Evolutionary conservation across 2,888 invertebrate species (phyloP).

Genomic region (Microdon myrmicae): DNA sequence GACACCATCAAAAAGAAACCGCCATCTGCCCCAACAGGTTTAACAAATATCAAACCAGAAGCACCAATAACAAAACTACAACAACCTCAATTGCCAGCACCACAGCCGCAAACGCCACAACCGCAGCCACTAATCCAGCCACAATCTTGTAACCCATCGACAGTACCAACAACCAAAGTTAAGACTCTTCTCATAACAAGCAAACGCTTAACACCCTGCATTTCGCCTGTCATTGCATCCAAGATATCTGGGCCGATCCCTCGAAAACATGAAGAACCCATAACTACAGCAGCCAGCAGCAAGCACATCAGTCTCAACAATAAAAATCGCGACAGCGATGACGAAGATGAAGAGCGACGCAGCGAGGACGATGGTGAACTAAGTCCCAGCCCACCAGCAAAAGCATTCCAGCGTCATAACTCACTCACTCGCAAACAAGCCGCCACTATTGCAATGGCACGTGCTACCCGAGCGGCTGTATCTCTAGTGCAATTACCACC

Average conservation of each 20-base stretch:
- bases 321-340: conserved; percentile 29
- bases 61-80: conserved; percentile 62
- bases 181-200: conserved; percentile 36
- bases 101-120: conserved; percentile 31
- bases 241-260: conserved; percentile 25
- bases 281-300: conserved; percentile 39
- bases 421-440: conserved; percentile 73
- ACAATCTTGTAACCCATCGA: conserved; percentile 37
- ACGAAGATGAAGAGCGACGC: conserved; percentile 62
- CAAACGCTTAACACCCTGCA: conserved; percentile 32
- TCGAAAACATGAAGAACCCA: conserved; percentile 41
- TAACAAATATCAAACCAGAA: conserved; percentile 56
- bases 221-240: conserved; percentile 30
- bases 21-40: conserved; percentile 20
- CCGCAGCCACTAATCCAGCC: conserved; percentile 35
- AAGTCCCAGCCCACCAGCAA: conserved; percentile 67
- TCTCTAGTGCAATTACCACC: conserved; percentile 84
- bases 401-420: conserved; percentile 72
- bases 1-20: conserved; percentile 66
- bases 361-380: conserved; percentile 66
- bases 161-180: conserved; percentile 43
- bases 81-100: conserved; percentile 60
- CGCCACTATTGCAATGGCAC: conserved; percentile 70
- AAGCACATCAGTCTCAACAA: conserved; percentile 37
- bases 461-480: conserved; percentile 75